phyloP scores from a whole-genome alignment of 2,797 vertebrate species.

The Onychomys arenicola region DNA sequence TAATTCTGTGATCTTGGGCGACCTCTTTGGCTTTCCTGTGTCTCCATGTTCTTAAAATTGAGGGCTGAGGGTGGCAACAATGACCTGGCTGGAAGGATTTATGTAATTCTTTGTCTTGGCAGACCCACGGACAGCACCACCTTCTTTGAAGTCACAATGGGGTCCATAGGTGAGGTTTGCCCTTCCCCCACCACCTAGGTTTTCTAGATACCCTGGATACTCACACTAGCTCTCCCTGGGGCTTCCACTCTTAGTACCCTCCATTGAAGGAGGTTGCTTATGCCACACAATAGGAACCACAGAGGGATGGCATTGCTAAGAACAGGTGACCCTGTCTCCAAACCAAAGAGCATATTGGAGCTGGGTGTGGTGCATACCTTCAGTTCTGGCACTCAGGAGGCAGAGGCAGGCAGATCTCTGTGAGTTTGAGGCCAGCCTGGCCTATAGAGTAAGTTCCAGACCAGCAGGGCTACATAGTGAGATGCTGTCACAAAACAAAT shows the following conservation, averaged over 20 bases:
- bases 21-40: not conserved
- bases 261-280: not conserved
- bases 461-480: too few species aligned
- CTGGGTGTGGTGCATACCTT: not conserved
- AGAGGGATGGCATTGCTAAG: not conserved
- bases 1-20: not conserved
- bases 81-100: not conserved
- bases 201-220: not conserved
- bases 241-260: not conserved
- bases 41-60: not conserved
- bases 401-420: not conserved
- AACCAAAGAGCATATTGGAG: not conserved
- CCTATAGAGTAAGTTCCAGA: not conserved
- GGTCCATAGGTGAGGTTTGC: not conserved
- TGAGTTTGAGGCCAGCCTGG: not conserved
- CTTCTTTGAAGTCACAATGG: accelerated
- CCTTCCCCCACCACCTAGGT: accelerated
- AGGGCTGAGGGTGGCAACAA: too few species aligned
- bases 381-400: not conserved
- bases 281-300: accelerated
- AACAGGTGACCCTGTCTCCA: not conserved
- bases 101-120: not conserved
- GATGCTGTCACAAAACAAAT: not conserved
- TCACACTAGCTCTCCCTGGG: not conserved
- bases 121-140: not conserved